Base-by-base conservation (phyloP, 2,113 vertebrate species). In the Nycticebus coucang region DNA sequence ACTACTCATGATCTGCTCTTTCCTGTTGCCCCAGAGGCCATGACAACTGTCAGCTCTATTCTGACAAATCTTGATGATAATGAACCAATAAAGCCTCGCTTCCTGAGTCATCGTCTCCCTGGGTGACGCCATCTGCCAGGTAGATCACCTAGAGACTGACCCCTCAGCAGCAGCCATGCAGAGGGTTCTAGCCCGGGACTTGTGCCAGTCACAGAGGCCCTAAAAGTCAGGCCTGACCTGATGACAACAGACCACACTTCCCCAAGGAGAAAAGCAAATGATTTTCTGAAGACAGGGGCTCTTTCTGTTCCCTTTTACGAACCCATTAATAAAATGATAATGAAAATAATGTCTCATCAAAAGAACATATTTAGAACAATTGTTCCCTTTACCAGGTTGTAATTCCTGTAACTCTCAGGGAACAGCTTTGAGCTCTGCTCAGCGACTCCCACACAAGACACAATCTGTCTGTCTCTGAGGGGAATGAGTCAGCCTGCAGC, bases 401-500 rank as follows among this genome's bases (percentile, higher is more conserved):
- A 30, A 92, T 88, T 92, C 74, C 85, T 84, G 22, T 87, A 89
- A 96, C 69, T 86, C 62, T 62, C 87, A 30, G 87, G 75, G 37
- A 93, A 87, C 87, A 90, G 93, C 84, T 96, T 77, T 68, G 84
- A 53, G 84, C 66, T 64, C 80, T 33, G 94, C 77, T 35, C 0
- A 77, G 77, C 60, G 10, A 35, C 96, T 87, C 94, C 95, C 95
- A 95, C 84, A 41, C 94, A 80, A 45, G 83, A 89, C 0, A 4
- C 91, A 93, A 80, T 82, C 94, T 92, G 86, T 57, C n/a, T 60
- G 87, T 89, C 2, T 78, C 62, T 35, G 26, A 37, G 26, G 30
- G 72, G 45, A 35, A 17, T 94, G 96, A 94, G 89, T 95, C 94
- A 97, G 93, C 92, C 74, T 6, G 8, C 89, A 5, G 89, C 79